Conservation (phyloP, 2,113 vertebrate genomes). For the Siniperca knerii region DNA sequence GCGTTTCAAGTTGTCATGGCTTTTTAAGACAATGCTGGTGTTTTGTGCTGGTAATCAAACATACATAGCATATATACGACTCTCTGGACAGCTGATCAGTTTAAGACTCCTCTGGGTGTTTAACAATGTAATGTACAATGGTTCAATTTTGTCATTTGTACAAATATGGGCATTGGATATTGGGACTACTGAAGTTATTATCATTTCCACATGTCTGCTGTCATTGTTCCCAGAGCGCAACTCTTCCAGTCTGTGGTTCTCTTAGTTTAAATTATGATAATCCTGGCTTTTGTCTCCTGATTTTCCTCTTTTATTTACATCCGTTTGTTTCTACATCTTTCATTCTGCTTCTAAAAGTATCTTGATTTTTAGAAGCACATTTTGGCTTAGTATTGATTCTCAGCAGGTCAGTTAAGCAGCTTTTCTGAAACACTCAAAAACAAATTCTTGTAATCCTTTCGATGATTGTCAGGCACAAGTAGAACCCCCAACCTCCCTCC, state of each 20-base stretch:
- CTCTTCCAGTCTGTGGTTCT: conserved; percentile 7
- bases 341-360: not conserved
- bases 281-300: conserved; percentile 25
- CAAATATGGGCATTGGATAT: not conserved
- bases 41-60: conserved; percentile 8
- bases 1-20: not conserved
- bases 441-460: conserved; percentile 52
- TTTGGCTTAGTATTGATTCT: conserved; percentile 2
- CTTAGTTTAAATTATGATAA: conserved; percentile 54
- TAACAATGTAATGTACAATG: not conserved
- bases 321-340: not conserved
- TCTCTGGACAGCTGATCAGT: not conserved
- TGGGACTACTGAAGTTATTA: conserved; percentile 3
- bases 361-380: not conserved
- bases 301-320: not conserved
- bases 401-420: conserved; percentile 13
- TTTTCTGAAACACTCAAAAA: conserved; percentile 29
- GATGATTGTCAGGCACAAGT: conserved; percentile 38
- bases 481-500: conserved; percentile 21
- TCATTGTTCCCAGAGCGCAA: conserved; percentile 21
- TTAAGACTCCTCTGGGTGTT: not conserved
- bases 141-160: not conserved
- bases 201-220: conserved; percentile 16
- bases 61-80: not conserved
- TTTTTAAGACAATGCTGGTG: not conserved